Evolutionary conservation across 2,113 vertebrate species (phyloP).

Genomic region (Mustelus asterias): DNA sequence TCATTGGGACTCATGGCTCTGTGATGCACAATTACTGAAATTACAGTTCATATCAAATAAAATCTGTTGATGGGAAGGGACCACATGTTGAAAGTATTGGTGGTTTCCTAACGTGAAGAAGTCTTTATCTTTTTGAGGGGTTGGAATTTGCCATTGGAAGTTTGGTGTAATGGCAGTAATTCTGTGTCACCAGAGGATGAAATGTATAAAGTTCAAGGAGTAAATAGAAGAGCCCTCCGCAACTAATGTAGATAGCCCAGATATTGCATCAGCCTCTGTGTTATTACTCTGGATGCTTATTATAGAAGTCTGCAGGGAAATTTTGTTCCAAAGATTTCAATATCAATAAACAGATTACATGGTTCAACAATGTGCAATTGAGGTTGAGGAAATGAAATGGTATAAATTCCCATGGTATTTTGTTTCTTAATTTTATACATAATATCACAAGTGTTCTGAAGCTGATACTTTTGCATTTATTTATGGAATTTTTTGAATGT

Average conservation of each 20-base stretch:
- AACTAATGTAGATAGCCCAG: not conserved
- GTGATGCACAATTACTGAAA: not conserved
- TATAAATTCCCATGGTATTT: constrained; percentile 72
- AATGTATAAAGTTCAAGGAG: not conserved
- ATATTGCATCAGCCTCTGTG: constrained; percentile 64
- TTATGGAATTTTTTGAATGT: constrained; percentile 72
- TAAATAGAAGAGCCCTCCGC: not conserved
- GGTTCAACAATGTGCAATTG: constrained; percentile 68
- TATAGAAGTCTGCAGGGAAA: constrained; percentile 72
- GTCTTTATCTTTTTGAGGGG: not conserved
- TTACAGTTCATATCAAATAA: not conserved
- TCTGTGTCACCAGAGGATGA: not conserved
- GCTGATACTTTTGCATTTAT: constrained; percentile 83
- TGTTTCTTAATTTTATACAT: constrained; percentile 89
- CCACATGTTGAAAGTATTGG: not conserved
- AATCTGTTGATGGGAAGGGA: not conserved
- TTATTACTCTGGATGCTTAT: constrained; percentile 64
- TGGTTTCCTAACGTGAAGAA: not conserved
- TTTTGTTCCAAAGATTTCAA: constrained; percentile 75
- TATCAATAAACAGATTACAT: constrained; percentile 81
- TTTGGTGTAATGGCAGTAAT: not conserved
- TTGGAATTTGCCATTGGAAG: not conserved
- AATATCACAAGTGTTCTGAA: constrained; percentile 73
- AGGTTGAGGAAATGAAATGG: constrained; percentile 80
- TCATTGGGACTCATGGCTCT: not conserved